Evolutionary conservation across 2,888 invertebrate species (phyloP), one percentile per base, ranked within the genome.

Genomic region (Margaritifera margaritifera): DNA sequence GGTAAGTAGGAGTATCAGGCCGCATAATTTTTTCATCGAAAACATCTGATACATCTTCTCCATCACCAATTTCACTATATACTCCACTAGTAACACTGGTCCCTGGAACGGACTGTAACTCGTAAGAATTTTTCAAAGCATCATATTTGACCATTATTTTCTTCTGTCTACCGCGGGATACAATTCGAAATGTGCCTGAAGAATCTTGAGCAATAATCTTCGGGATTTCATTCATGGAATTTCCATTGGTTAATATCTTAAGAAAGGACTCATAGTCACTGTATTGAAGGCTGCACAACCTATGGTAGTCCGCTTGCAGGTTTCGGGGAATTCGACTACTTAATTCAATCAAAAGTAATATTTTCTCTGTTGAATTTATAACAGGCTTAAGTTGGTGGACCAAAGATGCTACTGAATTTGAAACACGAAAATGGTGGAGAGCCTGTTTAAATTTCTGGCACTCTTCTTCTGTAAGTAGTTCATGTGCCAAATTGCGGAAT

Each of bases 321-420:
- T 74, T 72, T 55, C 69, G 64, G 3, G 84, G 84, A 61, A 86
- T 72, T 54, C 78, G 71, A 53, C 76, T 75, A 63, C 81, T 81
- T 27, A 86, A 66, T 65, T 86, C 86, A 24, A 84, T 77, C 24
- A 86, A 66, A 8, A 86, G 77, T 31, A 86, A 78, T 24, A 86
- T 75, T 67, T 84, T 83, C 64, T 83, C 80, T 2, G 83, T 80
- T 20, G 81, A 71, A 65, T 80, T 83, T 60, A 85, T 83, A 59
- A 83, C 69, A 15, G 79, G 77, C 51, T 77, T 78, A 6, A 86
- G 70, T 62, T 82, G 80, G 20, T 83, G 79, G 67, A 84, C 84
- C 57, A 86, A 64, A 0, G 82, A 69, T 4, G 83, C 76, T 27
- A 86, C 79, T 1, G 86, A 86, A 56, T 76, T 75, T 8, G 83